phyloP scores from a whole-genome alignment of 2,888 invertebrate genomes.

The Sturmia bella region DNA sequence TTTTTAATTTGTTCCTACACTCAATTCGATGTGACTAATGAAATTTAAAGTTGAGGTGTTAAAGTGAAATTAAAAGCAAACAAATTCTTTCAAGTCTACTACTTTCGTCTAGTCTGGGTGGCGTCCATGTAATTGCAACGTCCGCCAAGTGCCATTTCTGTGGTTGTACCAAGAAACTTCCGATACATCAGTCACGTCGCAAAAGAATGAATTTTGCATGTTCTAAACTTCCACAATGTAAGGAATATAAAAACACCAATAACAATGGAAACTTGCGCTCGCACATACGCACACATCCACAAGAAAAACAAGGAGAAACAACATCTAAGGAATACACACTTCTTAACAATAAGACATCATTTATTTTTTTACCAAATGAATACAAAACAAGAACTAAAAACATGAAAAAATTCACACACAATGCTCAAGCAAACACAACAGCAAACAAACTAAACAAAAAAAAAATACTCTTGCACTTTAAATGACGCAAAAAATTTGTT shows the following conservation, averaged over 20 bases:
- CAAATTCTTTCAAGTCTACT: conserved; percentile 67
- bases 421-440: conserved; percentile 15
- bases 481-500: conserved; percentile 44
- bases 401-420: conserved; percentile 48
- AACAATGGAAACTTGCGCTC: conserved; percentile 1
- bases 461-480: conserved; percentile 49
- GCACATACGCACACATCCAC: no score
- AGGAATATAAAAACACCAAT: conserved; percentile 30
- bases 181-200: conserved; percentile 69
- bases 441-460: conserved; percentile 17
- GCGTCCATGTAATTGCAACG: conserved; percentile 73
- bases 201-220: conserved; percentile 69
- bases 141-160: conserved; percentile 69
- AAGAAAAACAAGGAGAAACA: conserved; percentile 14
- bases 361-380: conserved; percentile 45
- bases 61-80: conserved; percentile 46
- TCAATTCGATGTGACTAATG: conserved; percentile 41
- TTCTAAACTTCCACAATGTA: conserved; percentile 56
- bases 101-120: conserved; percentile 73
- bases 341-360: conserved; percentile 56
- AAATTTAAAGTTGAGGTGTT: conserved; percentile 56
- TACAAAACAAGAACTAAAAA: conserved; percentile 12
- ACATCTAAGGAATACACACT: conserved; percentile 24
- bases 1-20: conserved; percentile 2
- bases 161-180: conserved; percentile 67